Evolutionary conservation across 23 tunicate species (phyloP).

Genomic region (Trididemnum miniatum): DNA sequence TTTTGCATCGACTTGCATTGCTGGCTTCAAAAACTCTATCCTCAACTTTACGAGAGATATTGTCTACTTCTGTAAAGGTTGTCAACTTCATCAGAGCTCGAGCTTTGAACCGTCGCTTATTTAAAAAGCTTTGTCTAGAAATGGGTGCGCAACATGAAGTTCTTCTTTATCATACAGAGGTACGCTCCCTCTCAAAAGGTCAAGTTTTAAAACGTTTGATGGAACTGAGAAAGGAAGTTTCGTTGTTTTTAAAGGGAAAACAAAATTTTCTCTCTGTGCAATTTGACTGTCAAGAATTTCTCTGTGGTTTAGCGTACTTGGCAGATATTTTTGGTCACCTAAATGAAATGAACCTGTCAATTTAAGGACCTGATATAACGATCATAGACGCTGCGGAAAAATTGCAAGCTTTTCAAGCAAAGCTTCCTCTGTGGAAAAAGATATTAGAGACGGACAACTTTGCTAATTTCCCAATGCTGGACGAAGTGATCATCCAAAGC

Average conservation of each 20-base stretch:
- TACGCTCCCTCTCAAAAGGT: background rate
- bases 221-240: background rate
- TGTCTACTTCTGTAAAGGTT: background rate
- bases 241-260: background rate
- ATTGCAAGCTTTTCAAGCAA: too few species aligned
- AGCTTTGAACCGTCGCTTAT: constrained; percentile 7
- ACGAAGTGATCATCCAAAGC: too few species aligned
- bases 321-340: too few species aligned
- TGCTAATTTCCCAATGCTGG: too few species aligned
- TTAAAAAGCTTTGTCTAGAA: constrained; percentile 20
- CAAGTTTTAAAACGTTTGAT: background rate
- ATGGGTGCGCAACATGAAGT: constrained; percentile 6
- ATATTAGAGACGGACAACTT: too few species aligned
- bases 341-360: too few species aligned
- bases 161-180: background rate
- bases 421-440: too few species aligned
- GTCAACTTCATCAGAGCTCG: constrained; percentile 20
- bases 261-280: too few species aligned
- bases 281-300: too few species aligned
- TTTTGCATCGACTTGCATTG: background rate
- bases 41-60: background rate
- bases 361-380: background rate
- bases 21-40: background rate
- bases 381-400: background rate
- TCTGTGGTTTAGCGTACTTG: too few species aligned